Evolutionary conservation across 2,888 invertebrate genomes (phyloP), one percentile per base, ranked within the genome.

Genomic region (Adela reaumurella): DNA sequence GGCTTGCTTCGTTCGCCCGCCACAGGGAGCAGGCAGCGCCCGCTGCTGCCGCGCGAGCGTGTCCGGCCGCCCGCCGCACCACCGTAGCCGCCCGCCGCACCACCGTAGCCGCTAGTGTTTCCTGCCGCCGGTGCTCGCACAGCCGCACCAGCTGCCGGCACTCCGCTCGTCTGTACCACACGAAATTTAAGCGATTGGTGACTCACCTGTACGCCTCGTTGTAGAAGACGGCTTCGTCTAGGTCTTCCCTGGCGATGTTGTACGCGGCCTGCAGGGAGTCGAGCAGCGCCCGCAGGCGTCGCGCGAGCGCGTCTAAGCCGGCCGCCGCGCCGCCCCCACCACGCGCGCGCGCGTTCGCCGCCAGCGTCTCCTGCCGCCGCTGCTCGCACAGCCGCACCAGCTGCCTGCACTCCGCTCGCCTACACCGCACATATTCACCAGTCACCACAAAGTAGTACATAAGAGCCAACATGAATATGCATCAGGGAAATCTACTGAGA

Each of bases 331-430:
- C 49, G 61, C 58, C 45, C 60, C 57, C 48, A 61, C 61, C 65
- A 58, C 57, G 83, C 58, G 86, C 76, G 59, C 85, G 83, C 43
- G 87, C 83, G 61, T 85, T 85, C 58, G 89, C 68, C 43, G 84
- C 81, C 51, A 64, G 56, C 51, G 61, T 62, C 59, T 72, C 68
- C 61, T 77, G 88, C 65, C 89, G 84, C 58, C 89, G 83, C 70
- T 91, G 91, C 67, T 92, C 92, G 63, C 88, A 89, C 64, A 90
- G 83, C 55, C 89, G 82, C 50, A 89, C 89, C 52, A 92, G 78
- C 62, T 90, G 89, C 10, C 88, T 84, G 59, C 89, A 90, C 62
- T 92, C 91, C 47, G 88, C 89, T 35, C 87, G 86, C 54, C 90
- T 83, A 56, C n/a, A 14, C 35, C 11, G 35, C 35, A n/a, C n/a